A percentile compares a stretch with the other conserved stretches of the same genome.
Conservation (phyloP, 1,140 invertebrate genomes). For the Ceratosolen solmsi region DNA sequence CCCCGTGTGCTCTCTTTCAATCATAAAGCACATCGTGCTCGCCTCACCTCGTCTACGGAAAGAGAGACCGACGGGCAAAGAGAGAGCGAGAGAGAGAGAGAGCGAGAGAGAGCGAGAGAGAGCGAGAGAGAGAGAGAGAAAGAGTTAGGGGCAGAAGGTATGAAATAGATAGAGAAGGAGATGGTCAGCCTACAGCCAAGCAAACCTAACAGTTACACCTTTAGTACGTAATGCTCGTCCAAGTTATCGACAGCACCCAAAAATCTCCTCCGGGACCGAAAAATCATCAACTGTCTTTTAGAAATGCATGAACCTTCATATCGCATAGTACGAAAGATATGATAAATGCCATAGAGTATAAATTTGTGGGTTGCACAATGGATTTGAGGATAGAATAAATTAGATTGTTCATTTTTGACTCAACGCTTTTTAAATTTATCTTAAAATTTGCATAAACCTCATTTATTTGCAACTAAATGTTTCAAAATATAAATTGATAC, state of each 20-base stretch:
- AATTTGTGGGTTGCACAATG: too few relatives aligned
- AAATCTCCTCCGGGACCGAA: background rate
- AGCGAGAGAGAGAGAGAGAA: background rate
- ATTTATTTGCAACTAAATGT: too few relatives aligned
- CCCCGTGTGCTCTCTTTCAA: constrained; percentile 65
- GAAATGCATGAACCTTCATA: background rate
- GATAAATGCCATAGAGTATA: too few relatives aligned
- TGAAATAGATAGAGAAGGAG: background rate
- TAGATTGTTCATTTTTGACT: too few relatives aligned
- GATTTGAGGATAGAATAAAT: too few relatives aligned
- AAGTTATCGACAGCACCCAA: background rate
- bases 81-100: constrained; percentile 14
- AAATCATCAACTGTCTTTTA: background rate
- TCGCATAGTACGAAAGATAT: too few relatives aligned
- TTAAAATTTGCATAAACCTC: too few relatives aligned
- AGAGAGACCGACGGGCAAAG: background rate
- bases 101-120: background rate
- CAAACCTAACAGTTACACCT: constrained; percentile 16
- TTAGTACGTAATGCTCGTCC: background rate
- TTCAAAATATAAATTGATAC: too few relatives aligned
- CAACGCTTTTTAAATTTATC: too few relatives aligned
- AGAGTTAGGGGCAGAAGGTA: background rate
- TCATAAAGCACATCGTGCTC: constrained; percentile 69
- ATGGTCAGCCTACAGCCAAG: background rate
- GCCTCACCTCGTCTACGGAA: constrained; percentile 47